These are phyloP conservation scores for Pelosia muscerda DNA, from an alignment of 2,888 invertebrate species.

Conservation along the genomic window DNA sequence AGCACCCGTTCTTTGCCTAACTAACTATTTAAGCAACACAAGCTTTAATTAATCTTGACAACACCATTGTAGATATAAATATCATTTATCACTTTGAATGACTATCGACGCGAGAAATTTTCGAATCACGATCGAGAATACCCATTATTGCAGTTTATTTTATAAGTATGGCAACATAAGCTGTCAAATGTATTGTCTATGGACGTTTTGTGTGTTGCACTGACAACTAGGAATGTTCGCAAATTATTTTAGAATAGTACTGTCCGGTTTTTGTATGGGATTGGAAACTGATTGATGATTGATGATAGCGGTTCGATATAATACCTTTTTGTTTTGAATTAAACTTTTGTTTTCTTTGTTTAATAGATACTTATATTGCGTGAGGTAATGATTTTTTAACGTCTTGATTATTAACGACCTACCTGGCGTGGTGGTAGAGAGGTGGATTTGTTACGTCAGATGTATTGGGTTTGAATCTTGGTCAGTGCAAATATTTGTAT, in stretches of 20 bases:
- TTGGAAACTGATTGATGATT: conserved; percentile 27
- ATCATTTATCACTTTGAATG: conserved; percentile 83
- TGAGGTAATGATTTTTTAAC: conserved; percentile 11
- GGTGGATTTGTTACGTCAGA: background rate
- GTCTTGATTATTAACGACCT: conserved; percentile 6
- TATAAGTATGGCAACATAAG: conserved; percentile 64
- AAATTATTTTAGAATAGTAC: conserved; percentile 47
- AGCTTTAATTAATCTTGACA: conserved; percentile 85
- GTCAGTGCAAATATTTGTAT: background rate
- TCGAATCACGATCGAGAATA: conserved; percentile 63
- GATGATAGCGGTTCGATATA: conserved; percentile 29
- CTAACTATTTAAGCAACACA: conserved; percentile 83
- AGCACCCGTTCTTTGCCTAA: conserved; percentile 76
- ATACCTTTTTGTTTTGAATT: conserved; percentile 30
- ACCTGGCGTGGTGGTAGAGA: background rate
- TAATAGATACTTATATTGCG: conserved; percentile 7
- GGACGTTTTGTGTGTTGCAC: conserved; percentile 56
- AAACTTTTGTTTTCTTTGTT: conserved; percentile 15
- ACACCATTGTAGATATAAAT: conserved; percentile 71
- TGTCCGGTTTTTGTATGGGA: conserved; percentile 32
- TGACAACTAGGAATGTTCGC: conserved; percentile 56
- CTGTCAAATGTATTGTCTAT: conserved; percentile 60
- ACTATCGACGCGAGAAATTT: conserved; percentile 70
- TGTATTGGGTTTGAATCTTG: background rate
- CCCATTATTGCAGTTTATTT: conserved; percentile 59